Percentiles rank a stretch among this genome's conserved stretches.
phyloP scores from a whole-genome alignment of 2,797 vertebrate species.

The Coregonus sp. region DNA sequence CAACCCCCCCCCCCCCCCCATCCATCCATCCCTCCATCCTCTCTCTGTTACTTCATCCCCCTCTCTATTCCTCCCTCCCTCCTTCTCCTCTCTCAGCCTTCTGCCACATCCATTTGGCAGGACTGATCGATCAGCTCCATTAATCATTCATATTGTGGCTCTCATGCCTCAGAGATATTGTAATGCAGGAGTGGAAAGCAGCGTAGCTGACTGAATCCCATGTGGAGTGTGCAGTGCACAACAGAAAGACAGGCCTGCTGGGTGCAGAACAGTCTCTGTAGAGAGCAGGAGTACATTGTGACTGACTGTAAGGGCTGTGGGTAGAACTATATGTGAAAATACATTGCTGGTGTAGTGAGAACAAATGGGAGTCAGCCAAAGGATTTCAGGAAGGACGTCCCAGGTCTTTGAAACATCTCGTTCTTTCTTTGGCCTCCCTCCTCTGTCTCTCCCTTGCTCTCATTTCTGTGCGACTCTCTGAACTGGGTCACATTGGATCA shows the following conservation, averaged over 20 bases:
- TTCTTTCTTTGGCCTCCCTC: neutral
- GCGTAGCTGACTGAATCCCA: too few relatives aligned
- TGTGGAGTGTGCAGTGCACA: too few relatives aligned
- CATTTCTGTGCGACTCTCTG: conserved; percentile 37
- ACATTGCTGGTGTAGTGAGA: too few relatives aligned
- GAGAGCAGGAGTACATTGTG: neutral
- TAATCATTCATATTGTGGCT: neutral
- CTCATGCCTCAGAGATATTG: too few relatives aligned
- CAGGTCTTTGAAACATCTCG: neutral
- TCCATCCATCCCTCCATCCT: conserved; percentile 14
- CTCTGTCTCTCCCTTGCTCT: neutral
- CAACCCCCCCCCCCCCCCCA: conserved; percentile 49
- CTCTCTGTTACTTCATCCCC: conserved; percentile 35
- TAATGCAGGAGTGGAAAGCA: too few relatives aligned
- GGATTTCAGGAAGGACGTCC: neutral
- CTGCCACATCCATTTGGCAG: conserved; percentile 6
- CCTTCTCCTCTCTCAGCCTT: conserved; percentile 14
- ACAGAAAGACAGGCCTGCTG: too few relatives aligned
- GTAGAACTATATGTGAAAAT: too few relatives aligned
- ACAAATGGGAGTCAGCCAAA: too few relatives aligned
- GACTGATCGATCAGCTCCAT: neutral
- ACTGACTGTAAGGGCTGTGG: too few relatives aligned
- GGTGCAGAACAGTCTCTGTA: neutral
- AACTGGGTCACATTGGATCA: conserved; percentile 72
- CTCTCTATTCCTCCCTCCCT: conserved; percentile 40